These are phyloP conservation scores for Notothenia rossii DNA, from an alignment of 2,113 vertebrate species.

Conservation along the genomic window DNA sequence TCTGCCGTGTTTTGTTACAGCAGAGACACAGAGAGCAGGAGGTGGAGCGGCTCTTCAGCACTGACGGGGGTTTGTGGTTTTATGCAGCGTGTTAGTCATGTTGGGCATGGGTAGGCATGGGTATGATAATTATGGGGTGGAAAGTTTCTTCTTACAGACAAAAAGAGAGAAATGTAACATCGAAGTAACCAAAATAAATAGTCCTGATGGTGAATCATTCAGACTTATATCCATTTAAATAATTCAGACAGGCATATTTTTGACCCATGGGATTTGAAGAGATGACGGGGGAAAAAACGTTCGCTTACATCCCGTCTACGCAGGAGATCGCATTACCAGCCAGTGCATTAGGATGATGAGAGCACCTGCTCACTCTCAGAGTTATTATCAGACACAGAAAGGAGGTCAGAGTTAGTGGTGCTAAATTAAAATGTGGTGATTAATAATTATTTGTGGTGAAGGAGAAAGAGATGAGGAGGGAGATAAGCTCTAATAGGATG, in stretches of 20 bases:
- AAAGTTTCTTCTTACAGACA: background rate
- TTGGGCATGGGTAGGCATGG: no score
- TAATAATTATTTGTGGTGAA: constrained; percentile 49
- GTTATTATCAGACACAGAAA: constrained; percentile 52
- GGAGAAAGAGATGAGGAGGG: constrained; percentile 13
- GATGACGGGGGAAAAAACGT: constrained; percentile 29
- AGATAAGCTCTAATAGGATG: constrained; percentile 35
- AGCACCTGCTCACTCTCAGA: constrained; percentile 67
- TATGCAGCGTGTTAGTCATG: background rate
- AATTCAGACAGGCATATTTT: constrained; percentile 51
- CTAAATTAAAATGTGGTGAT: constrained; percentile 64
- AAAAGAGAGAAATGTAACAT: background rate
- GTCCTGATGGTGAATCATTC: constrained; percentile 30
- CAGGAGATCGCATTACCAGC: constrained; percentile 64
- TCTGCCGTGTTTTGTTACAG: constrained; percentile 13
- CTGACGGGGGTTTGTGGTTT: constrained; percentile 34
- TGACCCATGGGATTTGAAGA: constrained; percentile 41
- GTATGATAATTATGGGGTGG: background rate
- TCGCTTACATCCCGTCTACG: constrained; percentile 30
- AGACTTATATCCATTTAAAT: constrained; percentile 49
- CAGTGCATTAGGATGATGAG: constrained; percentile 71
- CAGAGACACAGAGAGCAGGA: background rate
- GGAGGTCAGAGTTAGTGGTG: constrained; percentile 39
- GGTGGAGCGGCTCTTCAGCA: constrained; percentile 7
- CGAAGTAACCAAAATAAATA: background rate